phyloP scores from a whole-genome alignment of 2,797 vertebrate species.

The Remorina albescens region DNA sequence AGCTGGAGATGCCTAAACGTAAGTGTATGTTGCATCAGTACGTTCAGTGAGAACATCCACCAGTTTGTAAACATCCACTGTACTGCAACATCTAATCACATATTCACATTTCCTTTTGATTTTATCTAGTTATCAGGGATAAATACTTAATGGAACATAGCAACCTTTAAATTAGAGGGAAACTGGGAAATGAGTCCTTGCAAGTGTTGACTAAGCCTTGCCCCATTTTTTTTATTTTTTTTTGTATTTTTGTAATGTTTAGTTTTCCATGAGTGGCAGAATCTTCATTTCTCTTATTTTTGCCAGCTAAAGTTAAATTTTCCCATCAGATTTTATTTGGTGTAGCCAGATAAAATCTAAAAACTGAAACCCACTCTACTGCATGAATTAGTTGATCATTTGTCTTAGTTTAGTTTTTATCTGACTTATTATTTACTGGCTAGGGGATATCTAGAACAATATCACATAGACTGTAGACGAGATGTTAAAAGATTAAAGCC shows the following conservation, averaged over 20 bases:
- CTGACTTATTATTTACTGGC: no score
- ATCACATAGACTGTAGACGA: no score
- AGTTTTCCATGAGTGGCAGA: background rate
- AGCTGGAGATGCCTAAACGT: background rate
- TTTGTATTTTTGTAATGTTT: background rate
- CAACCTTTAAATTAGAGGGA: background rate
- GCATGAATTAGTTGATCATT: background rate
- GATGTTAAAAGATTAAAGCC: no score
- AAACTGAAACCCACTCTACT: no score
- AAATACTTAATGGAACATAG: background rate
- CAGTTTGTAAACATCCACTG: no score
- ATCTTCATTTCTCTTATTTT: background rate
- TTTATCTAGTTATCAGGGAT: background rate
- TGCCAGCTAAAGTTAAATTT: background rate
- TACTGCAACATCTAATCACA: no score
- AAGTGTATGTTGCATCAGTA: background rate
- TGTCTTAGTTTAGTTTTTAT: background rate
- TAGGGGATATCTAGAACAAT: no score
- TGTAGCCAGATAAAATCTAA: no score
- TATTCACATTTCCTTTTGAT: background rate
- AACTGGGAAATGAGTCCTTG: background rate
- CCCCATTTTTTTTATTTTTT: background rate
- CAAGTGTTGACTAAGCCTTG: background rate
- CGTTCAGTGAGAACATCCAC: background rate
- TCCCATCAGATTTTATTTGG: background rate